Evolutionary conservation across 2,797 vertebrate genomes (phyloP).

Genomic region (Sebastes ruberrimus): DNA sequence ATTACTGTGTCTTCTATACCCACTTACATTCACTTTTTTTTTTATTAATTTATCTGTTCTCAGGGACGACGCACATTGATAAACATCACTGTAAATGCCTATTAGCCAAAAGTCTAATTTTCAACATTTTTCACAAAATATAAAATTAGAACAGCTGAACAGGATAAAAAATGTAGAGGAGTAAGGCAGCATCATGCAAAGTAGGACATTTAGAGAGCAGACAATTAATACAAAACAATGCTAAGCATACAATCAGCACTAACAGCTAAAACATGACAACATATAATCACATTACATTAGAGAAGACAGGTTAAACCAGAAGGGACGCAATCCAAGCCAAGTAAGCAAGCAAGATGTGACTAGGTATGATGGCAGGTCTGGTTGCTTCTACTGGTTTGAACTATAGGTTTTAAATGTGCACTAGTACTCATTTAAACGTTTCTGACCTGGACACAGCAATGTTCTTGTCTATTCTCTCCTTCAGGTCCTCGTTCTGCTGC

Average conservation of each 20-base stretch:
- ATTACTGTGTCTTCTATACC: background rate
- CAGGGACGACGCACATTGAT: too few species aligned
- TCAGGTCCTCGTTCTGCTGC: constrained; percentile 97
- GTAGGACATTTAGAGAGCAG: background rate
- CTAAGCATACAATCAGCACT: too few species aligned
- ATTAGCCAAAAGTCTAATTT: too few species aligned
- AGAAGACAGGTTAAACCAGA: too few species aligned
- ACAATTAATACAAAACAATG: background rate
- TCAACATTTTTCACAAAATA: background rate
- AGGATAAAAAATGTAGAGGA: background rate
- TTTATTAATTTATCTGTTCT: too few species aligned
- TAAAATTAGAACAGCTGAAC: background rate
- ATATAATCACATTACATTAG: background rate
- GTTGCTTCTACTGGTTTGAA: background rate
- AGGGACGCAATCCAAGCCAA: background rate
- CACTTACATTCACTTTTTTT: background rate
- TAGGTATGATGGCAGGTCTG: background rate
- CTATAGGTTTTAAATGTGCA: background rate
- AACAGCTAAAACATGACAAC: background rate
- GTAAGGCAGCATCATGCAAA: background rate
- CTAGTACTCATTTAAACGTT: background rate
- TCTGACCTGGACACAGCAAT: constrained; percentile 90
- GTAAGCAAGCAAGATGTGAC: background rate
- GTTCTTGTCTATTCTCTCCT: constrained; percentile 93
- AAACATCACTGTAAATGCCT: too few species aligned